Base-by-base conservation (phyloP, 2,888 invertebrate genomes). In the Andrena camellia region DNA sequence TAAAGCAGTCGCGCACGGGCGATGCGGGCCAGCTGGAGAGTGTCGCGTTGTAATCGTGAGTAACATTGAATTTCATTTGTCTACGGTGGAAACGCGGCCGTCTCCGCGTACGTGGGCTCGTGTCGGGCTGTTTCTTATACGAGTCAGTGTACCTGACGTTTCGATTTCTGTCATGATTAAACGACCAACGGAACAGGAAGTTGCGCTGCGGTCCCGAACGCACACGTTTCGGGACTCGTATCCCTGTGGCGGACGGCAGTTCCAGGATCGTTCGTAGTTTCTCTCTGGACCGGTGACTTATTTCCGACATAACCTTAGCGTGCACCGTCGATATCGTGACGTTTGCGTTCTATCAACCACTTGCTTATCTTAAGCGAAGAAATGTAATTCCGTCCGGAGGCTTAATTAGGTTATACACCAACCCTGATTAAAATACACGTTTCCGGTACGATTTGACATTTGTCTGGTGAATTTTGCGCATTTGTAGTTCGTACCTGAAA, bases 1-100 rank as follows among this genome's bases (percentile, higher is more conserved):
- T 81, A 77, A 73, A 80, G 54, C 78, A 66, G 70, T 74, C 68
- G 78, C 66, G 62, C 63, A 75, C 68, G 66, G 71, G 69, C 73
- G 83, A 84, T 75, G 81, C 78, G 62, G 71, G 35, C 69, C 72
- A 64, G 62, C 68, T 62, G 77, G 72, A 76, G 66, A 73, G 74
- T 81, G 48, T 78, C 59, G 64, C 60, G n/a, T 48, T 64, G n/a
- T 85, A 86, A 86, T 70, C 70, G 88, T 88, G 70, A 88, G 88
- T 86, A 72, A 62, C 29, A 67, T 72, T 29, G 26, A 23, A 48
- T 57, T 29, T 63, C 13, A 8, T 26, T 54, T 17, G 17, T 33
- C 29, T 10, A 7, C 1, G 4, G 23, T 10, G 13, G 20, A 62
- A 62, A 48, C 42, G 8, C 33, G 48, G 5, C 1, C 26, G 13